These are phyloP conservation scores for Columba janthina DNA, from an alignment of 2,113 vertebrate species.

Conservation along the genomic window DNA sequence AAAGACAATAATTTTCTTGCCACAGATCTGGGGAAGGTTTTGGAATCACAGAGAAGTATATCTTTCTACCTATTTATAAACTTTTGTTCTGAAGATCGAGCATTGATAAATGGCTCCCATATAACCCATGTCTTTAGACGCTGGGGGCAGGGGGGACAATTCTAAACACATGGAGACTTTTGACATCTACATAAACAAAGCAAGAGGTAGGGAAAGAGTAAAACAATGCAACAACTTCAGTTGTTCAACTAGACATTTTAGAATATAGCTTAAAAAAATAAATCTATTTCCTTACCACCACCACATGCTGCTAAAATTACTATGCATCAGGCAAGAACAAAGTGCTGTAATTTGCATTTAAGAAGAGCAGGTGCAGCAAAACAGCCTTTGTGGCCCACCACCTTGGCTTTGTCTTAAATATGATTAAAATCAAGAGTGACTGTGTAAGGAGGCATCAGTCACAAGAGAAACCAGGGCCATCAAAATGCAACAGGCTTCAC, in stretches of 20 bases:
- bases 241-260: neutral
- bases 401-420: neutral
- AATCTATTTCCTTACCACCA: neutral
- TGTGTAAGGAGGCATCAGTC: neutral
- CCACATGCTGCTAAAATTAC: neutral
- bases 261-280: conserved; percentile 5
- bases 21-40: neutral
- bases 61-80: neutral
- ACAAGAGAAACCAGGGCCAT: neutral
- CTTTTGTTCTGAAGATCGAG: neutral
- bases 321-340: neutral
- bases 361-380: neutral
- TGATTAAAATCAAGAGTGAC: neutral
- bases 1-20: neutral
- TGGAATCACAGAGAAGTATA: neutral
- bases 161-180: neutral
- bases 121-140: neutral
- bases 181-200: neutral
- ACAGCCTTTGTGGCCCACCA: neutral
- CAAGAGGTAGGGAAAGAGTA: neutral
- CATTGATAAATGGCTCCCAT: neutral
- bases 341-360: neutral
- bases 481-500: neutral
- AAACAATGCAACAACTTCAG: neutral
- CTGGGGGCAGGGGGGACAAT: accelerated